These are phyloP conservation scores for Neoarius graeffei DNA, from an alignment of 2,113 vertebrate species.

Conservation along the genomic window DNA sequence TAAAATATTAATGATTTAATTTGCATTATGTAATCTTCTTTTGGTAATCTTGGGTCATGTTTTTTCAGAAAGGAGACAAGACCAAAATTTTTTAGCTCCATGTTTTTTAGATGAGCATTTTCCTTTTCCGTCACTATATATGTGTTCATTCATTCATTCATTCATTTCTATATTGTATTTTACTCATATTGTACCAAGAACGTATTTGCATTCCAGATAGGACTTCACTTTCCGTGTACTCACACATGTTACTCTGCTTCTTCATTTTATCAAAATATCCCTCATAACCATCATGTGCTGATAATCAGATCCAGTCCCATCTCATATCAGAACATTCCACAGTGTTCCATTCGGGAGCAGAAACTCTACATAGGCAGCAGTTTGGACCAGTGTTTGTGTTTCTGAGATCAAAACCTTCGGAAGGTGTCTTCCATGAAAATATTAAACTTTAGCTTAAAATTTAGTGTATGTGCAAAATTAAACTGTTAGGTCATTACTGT, in stretches of 20 bases:
- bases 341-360: not conserved
- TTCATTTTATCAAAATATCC: not conserved
- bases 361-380: not conserved
- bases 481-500: not conserved
- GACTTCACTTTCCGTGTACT: not conserved
- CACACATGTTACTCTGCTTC: not conserved
- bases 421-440: not conserved
- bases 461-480: not conserved
- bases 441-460: not conserved
- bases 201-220: conserved; percentile 13
- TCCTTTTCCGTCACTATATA: not conserved
- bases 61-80: not conserved
- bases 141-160: not conserved
- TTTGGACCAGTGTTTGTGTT: not conserved
- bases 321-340: not conserved
- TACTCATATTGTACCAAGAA: not conserved
- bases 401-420: not conserved
- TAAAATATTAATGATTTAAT: not conserved
- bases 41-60: not conserved
- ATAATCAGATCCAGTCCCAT: not conserved
- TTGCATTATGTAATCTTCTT: not conserved
- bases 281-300: not conserved
- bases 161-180: conserved; percentile 4
- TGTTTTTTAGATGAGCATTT: not conserved
- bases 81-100: not conserved